Evolutionary conservation across 2,113 vertebrate genomes (phyloP).

Genomic region (Albula glossodonta): DNA sequence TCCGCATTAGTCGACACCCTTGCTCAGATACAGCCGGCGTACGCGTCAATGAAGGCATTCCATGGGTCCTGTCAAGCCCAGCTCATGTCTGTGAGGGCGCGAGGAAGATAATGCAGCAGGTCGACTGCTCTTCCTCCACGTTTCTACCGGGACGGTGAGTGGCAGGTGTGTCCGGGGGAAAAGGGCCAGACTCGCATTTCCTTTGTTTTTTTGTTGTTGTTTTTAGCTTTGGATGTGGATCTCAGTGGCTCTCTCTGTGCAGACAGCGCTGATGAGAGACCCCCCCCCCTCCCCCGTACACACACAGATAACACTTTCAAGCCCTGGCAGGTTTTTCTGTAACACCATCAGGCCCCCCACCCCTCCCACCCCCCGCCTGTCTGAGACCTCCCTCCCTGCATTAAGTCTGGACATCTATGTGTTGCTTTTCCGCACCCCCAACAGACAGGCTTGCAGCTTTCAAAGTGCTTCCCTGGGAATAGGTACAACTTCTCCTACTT

Average conservation of each 20-base stretch:
- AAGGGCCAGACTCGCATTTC: neutral
- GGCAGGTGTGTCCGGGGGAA: neutral
- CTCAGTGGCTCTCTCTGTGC: neutral
- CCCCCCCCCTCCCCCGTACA: too few species aligned
- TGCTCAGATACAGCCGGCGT: neutral
- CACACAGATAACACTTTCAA: neutral
- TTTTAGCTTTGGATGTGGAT: neutral
- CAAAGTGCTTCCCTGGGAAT: conserved; percentile 3
- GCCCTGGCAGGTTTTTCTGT: neutral
- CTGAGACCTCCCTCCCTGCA: neutral
- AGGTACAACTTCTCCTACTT: neutral
- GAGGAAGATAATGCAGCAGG: neutral
- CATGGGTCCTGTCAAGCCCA: neutral
- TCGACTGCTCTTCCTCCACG: neutral
- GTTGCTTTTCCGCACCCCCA: neutral
- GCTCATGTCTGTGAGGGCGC: neutral
- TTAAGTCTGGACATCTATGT: conserved; percentile 5
- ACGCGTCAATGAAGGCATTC: neutral
- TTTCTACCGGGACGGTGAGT: neutral
- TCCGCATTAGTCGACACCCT: neutral
- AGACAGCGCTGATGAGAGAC: neutral
- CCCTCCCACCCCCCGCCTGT: neutral
- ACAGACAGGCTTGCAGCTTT: neutral
- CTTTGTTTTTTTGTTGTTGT: neutral
- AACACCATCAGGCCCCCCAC: neutral